Conservation (phyloP, 2,888 invertebrate species). For the Brachyopa scutellaris region DNA sequence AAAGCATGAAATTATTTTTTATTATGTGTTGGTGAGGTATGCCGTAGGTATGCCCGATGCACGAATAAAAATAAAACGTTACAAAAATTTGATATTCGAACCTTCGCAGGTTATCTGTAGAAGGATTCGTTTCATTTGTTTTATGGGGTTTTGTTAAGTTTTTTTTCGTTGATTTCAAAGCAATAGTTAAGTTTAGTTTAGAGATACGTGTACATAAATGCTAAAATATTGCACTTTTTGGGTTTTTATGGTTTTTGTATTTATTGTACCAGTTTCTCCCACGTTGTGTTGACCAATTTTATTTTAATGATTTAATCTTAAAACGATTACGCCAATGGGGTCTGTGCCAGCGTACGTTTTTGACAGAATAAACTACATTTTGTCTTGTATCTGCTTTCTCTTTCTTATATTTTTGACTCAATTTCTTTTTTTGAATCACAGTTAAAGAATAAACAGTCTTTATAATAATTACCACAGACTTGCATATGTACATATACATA, state of each 20-base stretch:
- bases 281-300: neutral
- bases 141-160: neutral
- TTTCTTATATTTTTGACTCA: too few relatives aligned
- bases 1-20: slow-evolving; percentile 45
- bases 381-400: too few relatives aligned
- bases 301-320: neutral
- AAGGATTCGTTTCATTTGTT: neutral
- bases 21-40: slow-evolving; percentile 41
- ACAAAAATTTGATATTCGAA: neutral
- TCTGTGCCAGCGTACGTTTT: too few relatives aligned
- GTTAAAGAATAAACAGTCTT: too few relatives aligned
- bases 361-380: too few relatives aligned
- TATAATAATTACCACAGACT: too few relatives aligned
- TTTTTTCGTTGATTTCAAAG: neutral
- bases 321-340: too few relatives aligned
- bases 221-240: neutral
- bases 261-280: neutral
- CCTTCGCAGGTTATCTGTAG: neutral
- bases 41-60: too few relatives aligned
- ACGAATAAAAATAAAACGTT: slow-evolving; percentile 2
- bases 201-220: too few relatives aligned
- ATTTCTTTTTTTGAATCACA: too few relatives aligned
- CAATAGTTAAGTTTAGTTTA: neutral
- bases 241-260: neutral
- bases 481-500: too few relatives aligned